Percentiles rank a stretch among this genome's conserved stretches.
phyloP scores from a whole-genome alignment of 2,888 invertebrate genomes.

The Erebia epiphron region DNA sequence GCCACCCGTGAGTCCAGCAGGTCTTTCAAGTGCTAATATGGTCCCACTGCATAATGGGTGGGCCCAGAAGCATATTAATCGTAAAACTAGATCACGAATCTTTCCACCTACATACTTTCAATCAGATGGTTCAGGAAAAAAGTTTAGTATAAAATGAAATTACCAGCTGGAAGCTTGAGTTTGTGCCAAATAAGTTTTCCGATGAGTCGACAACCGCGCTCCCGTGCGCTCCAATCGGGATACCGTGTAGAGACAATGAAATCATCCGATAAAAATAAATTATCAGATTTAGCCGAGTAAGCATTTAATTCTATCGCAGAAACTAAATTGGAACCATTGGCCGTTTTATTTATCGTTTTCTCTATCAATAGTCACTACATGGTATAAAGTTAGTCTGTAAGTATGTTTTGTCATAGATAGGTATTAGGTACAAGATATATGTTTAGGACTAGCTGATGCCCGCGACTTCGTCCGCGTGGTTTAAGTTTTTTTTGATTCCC shows the following conservation, averaged over 20 bases:
- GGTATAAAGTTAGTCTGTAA: no score
- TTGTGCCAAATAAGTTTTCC: constrained; percentile 5
- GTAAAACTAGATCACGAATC: background rate
- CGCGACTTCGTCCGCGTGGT: no score
- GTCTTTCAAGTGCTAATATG: background rate
- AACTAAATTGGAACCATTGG: constrained; percentile 3
- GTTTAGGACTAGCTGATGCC: no score
- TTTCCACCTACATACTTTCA: background rate
- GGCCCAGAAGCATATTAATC: no score
- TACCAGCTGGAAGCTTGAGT: background rate
- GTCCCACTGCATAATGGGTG: no score
- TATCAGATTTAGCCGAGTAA: constrained; percentile 26
- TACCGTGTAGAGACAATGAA: constrained; percentile 35
- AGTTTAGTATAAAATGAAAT: background rate
- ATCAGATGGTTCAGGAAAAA: background rate
- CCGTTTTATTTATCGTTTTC: background rate
- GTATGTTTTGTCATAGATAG: no score
- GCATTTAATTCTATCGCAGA: background rate
- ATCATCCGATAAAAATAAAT: constrained; percentile 36
- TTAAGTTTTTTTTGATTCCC: no score
- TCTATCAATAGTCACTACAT: background rate
- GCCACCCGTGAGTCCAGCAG: background rate
- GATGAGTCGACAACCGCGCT: background rate
- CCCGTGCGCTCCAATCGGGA: constrained; percentile 8
- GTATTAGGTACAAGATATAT: no score